Base-by-base conservation (phyloP, 1,140 invertebrate genomes). In the Leptoteleia sp. region DNA sequence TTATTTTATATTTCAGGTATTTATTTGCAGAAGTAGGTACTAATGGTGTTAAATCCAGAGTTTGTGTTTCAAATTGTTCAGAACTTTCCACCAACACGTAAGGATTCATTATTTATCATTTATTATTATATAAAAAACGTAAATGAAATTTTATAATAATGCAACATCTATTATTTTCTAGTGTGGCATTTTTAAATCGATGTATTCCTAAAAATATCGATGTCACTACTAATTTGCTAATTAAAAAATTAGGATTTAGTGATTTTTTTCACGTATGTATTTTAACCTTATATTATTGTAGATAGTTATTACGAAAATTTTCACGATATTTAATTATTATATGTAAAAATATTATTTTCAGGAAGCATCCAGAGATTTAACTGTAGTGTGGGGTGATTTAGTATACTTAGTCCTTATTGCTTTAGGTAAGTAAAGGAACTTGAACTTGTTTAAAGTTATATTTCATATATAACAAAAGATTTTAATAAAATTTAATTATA, bases 361-460 rank as follows among this genome's bases (percentile, higher is more conserved):
- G 91, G 93, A 94, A 88, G 90, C 90, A 33, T 85, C 90, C 42
- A 89, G 91, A 84, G 93, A 94, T 85, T 72, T 94, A 1, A 84
- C 91, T 43, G 83, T 91, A 4, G 91, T 91, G n/a, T 94, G 92
- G 91, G 82, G 71, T 40, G 91, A 94, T 79, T 89, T 94, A 37
- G 43, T 93, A 15, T 93, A 93, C 70, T 84, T 94, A 38, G 90
- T 91, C 54, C 76, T 92, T 3, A 91, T 93, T 54, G 90, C 93
- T 29, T 88, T 94, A 31, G 92, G 93, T 94, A 90, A 64, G n/a
- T n/a, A n/a, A n/a, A n/a, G n/a, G n/a, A n/a, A n/a, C n/a, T n/a
- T n/a, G n/a, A n/a, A n/a, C n/a, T n/a, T n/a, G n/a, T n/a, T n/a
- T n/a, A n/a, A n/a, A n/a, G n/a, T n/a, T n/a, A n/a, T n/a, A n/a